Percentiles rank a stretch among this genome's conserved stretches.
Evolutionary conservation across 2,113 vertebrate genomes (phyloP).

Genomic region (Cairina moschata): DNA sequence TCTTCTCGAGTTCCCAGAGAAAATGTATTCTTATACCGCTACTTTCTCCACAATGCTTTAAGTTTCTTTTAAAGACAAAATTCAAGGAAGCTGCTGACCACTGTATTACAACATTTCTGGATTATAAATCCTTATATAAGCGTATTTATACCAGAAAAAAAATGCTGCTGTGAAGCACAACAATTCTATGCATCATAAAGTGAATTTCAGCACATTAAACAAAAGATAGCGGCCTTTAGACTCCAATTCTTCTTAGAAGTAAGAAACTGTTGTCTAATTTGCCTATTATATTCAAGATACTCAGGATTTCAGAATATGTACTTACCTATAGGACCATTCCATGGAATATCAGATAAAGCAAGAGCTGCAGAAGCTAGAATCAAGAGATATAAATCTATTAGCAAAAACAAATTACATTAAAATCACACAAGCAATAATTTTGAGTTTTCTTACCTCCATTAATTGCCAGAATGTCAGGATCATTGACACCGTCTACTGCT

Average conservation of each 20-base stretch:
- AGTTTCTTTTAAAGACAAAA: neutral
- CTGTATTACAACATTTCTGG: neutral
- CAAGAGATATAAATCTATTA: neutral
- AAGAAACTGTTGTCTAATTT: neutral
- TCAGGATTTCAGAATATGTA: neutral
- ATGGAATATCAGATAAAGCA: slow-evolving; percentile 95
- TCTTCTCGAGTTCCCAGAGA: neutral
- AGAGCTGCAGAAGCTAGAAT: slow-evolving; percentile 91
- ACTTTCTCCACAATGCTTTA: neutral
- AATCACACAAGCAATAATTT: neutral
- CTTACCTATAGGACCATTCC: slow-evolving; percentile 95
- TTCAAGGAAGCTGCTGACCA: neutral
- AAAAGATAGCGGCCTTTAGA: neutral
- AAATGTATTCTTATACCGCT: neutral
- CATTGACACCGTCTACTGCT: slow-evolving; percentile 93
- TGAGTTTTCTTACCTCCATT: slow-evolving; percentile 88
- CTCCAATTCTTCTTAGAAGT: neutral
- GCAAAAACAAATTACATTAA: neutral
- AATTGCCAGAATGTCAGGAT: slow-evolving; percentile 94
- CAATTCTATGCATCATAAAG: neutral
- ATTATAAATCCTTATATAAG: neutral
- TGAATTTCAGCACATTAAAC: neutral
- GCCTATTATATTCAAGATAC: neutral
- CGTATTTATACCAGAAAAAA: neutral
- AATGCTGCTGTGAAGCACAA: neutral